Evolutionary conservation across 1,140 invertebrate genomes (phyloP).

Genomic region (Meteorus sp.): DNA sequence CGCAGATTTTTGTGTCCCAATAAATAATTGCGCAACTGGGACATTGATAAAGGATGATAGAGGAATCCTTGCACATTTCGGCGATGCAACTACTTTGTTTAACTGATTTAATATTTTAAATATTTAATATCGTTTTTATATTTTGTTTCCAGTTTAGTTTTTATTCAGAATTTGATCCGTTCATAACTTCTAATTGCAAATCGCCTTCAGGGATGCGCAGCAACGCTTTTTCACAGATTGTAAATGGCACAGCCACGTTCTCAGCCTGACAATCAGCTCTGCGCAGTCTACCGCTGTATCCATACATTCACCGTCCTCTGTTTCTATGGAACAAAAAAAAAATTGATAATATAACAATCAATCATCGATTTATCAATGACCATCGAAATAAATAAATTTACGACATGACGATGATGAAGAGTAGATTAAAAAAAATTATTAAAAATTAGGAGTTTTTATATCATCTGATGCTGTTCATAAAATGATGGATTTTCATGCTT

Average conservation of each 20-base stretch:
- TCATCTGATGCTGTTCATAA: background rate
- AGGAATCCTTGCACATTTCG: no score
- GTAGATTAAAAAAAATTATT: background rate
- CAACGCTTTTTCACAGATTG: constrained; percentile 57
- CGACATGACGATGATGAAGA: background rate
- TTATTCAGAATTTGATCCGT: constrained; percentile 31
- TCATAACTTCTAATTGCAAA: constrained; percentile 42
- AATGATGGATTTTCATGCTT: constrained; percentile 9
- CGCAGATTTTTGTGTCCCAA: no score
- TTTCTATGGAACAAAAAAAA: constrained; percentile 35
- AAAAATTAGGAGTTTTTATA: background rate
- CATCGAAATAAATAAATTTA: no score
- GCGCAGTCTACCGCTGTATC: constrained; percentile 56
- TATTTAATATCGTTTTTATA: no score
- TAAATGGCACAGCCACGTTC: constrained; percentile 59
- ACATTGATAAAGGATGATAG: no score
- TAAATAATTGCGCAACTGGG: no score
- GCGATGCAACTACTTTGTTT: no score
- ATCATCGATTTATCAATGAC: no score
- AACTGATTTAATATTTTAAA: no score
- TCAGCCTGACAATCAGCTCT: constrained; percentile 58
- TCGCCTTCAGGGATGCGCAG: constrained; percentile 55
- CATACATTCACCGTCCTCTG: constrained; percentile 55
- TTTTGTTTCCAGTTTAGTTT: no score
- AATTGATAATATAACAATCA: background rate